These are phyloP conservation scores for rabbit (Oryctolagus cuniculus) DNA, from an alignment of 2,113 vertebrate genomes.

Conservation along the genomic window mOryCun1.1 NC_091439.1:132402501-132403000, in stretches of 20 bases:
- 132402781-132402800: neutral
- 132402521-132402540: neutral
- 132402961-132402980: neutral
- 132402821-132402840: neutral
- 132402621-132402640: slow-evolving; percentile 33
- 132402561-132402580: neutral
- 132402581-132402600: neutral
- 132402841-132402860: neutral
- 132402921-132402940: neutral
- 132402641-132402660: neutral
- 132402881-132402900: neutral
- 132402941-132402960: neutral
- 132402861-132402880: neutral
- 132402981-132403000: neutral
- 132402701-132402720: neutral
- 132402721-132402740: neutral
- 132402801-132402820: neutral
- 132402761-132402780: neutral
- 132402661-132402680: neutral
- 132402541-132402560: neutral
- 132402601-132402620: no score
- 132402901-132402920: neutral
- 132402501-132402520: neutral
- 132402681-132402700: neutral
- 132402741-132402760: neutral